Evolutionary conservation across 2,797 vertebrate genomes (phyloP).

Genomic region (Mus caroli): DNA sequence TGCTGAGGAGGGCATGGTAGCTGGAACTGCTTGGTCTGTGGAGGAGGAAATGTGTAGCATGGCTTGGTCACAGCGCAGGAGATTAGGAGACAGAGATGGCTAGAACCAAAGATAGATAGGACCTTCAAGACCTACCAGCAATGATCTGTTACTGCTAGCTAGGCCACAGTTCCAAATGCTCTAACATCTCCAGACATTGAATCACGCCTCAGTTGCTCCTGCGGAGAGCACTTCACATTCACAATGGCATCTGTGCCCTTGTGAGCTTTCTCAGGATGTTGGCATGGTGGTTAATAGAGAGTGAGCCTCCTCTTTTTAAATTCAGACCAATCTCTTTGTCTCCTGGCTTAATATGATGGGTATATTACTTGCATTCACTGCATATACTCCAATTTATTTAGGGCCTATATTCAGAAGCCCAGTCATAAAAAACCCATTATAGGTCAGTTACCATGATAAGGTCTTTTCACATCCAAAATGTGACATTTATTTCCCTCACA

Average conservation of each 20-base stretch:
- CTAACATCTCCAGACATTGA: neutral
- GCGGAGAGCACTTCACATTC: neutral
- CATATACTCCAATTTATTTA: neutral
- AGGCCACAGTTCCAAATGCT: neutral
- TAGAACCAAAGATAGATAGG: neutral
- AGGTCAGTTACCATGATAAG: neutral
- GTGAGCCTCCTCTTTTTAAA: neutral
- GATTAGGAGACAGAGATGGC: neutral
- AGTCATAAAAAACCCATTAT: neutral
- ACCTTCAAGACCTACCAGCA: neutral
- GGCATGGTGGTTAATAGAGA: neutral
- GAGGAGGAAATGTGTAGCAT: neutral
- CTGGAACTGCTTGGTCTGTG: neutral
- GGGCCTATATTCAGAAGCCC: constrained; percentile 21
- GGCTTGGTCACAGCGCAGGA: neutral
- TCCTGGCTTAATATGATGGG: neutral
- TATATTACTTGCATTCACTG: neutral
- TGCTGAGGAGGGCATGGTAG: neutral
- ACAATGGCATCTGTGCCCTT: neutral
- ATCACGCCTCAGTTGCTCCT: neutral
- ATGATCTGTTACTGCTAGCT: neutral
- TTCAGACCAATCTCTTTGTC: neutral
- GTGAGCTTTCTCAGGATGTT: neutral
- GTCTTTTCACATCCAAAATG: neutral
- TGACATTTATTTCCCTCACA: neutral